These are phyloP conservation scores for Creontiades dilutus DNA, from an alignment of 2,888 invertebrate species.

Conservation along the genomic window DNA sequence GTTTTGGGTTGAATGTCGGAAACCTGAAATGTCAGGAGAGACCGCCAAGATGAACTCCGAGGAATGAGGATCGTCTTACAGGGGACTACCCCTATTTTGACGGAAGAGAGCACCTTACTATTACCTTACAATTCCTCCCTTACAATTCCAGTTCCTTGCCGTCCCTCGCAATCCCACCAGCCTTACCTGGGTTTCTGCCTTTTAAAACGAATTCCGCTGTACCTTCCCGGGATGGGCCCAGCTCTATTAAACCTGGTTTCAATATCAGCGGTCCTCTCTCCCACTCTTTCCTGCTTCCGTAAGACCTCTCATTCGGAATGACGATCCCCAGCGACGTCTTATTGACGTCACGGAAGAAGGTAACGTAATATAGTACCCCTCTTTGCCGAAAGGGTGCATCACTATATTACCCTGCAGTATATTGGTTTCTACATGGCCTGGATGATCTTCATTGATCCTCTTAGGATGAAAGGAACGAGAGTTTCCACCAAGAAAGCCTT, in stretches of 20 bases:
- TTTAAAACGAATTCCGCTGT: background rate
- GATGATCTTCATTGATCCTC: background rate
- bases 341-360: slow-evolving; percentile 28
- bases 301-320: background rate
- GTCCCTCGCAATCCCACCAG: background rate
- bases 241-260: slow-evolving; percentile 25
- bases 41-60: background rate
- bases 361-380: background rate
- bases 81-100: background rate
- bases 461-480: too few relatives aligned
- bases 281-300: background rate
- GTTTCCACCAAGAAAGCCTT: too few relatives aligned
- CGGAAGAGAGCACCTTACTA: background rate
- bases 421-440: background rate
- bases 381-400: background rate
- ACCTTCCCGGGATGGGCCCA: background rate
- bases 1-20: background rate
- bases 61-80: background rate
- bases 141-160: background rate
- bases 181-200: background rate
- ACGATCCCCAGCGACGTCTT: background rate
- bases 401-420: background rate
- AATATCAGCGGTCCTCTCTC: background rate
- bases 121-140: background rate
- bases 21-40: background rate